Conservation (phyloP, 2,797 vertebrate genomes). For the Syngnathus acus region DNA sequence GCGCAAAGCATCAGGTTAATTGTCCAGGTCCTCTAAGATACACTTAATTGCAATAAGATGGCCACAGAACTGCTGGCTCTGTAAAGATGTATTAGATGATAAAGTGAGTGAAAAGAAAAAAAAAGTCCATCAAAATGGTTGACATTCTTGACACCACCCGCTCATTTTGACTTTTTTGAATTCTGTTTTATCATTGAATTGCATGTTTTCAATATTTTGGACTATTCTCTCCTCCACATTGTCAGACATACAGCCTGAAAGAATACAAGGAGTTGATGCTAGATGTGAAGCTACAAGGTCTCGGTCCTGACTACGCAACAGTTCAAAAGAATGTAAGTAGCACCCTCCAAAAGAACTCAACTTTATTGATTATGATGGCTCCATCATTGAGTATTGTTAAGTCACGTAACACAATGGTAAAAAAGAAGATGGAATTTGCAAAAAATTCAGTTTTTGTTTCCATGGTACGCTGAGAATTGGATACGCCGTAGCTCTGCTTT, state of each 20-base stretch:
- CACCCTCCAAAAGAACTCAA: neutral
- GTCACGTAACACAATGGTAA: too few species aligned
- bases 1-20: constrained; percentile 68
- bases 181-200: too few species aligned
- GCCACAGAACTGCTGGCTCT: constrained; percentile 53
- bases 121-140: too few species aligned
- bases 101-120: constrained; percentile 37
- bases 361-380: too few species aligned
- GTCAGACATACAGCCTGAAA: constrained; percentile 65
- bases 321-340: constrained; percentile 76
- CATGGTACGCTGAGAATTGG: too few species aligned
- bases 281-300: constrained; percentile 74
- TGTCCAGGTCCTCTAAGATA: constrained; percentile 66
- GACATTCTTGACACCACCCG: too few species aligned
- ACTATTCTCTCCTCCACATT: constrained; percentile 11
- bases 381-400: too few species aligned
- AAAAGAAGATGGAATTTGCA: too few species aligned
- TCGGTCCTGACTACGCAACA: constrained; percentile 75
- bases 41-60: constrained; percentile 70
- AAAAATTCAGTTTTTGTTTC: too few species aligned
- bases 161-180: too few species aligned
- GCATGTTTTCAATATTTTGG: too few species aligned
- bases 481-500: constrained; percentile 15
- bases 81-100: constrained; percentile 63
- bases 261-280: constrained; percentile 62